phyloP scores from a whole-genome alignment of 2,113 vertebrate species.

The Amazona guildingii region DNA sequence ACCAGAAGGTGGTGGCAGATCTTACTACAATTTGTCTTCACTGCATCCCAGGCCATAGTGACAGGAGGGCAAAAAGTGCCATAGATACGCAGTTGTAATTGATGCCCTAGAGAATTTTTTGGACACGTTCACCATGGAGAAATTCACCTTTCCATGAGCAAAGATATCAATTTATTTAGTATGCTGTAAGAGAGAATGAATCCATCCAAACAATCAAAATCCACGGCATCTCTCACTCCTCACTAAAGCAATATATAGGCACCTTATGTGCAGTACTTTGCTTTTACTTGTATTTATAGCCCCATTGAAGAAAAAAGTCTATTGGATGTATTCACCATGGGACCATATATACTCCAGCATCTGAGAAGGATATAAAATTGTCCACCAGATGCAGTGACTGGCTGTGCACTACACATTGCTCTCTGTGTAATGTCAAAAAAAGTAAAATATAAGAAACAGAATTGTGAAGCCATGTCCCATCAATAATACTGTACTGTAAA shows the following conservation, averaged over 20 bases:
- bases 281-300: conserved; percentile 63
- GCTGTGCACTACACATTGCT: not conserved
- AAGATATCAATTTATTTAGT: conserved; percentile 38
- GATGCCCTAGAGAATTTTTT: not conserved
- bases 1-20: not conserved
- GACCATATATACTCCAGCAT: conserved; percentile 48
- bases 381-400: not conserved
- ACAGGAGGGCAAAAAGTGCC: not conserved
- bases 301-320: conserved; percentile 42
- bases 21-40: not conserved
- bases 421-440: conserved; percentile 21
- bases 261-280: conserved; percentile 46
- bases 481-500: conserved; percentile 45
- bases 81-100: not conserved
- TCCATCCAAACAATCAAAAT: conserved; percentile 11
- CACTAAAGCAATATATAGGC: conserved; percentile 40
- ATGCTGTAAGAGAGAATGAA: conserved; percentile 6
- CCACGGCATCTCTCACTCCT: conserved; percentile 27
- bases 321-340: conserved; percentile 10
- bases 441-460: not conserved
- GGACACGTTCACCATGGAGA: not conserved
- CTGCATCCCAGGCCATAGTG: not conserved
- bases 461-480: conserved; percentile 11
- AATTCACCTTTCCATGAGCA: conserved; percentile 43
- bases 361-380: conserved; percentile 14